Base-by-base conservation (phyloP, 2,888 invertebrate species). In the Pseudococcus viburni region DNA sequence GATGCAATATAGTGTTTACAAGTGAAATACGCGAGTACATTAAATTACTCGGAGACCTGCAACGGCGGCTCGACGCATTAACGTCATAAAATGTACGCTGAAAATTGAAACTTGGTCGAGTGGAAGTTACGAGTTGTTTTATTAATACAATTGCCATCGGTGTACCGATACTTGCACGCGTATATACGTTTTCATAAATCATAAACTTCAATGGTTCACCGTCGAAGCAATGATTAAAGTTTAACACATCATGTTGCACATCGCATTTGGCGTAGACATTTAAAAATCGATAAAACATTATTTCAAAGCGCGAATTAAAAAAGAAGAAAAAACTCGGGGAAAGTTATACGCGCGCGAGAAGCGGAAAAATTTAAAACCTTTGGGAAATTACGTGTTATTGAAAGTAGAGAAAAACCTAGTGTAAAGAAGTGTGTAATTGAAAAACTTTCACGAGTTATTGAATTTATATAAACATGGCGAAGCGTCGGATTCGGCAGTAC, bases 331-430 rank as follows among this genome's bases (percentile, higher is more conserved):
- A 33, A 33, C 8, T 1, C n/a, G 8, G 17, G 80, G 42, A 80
- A 42, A 80, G 26, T 80, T 42, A 19, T 33, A 33, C 17, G 80
- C 46, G 42, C 17, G 80, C 80, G 42, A 80, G n/a, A 46, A 80
- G 46, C 42, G n/a, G 80, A 80, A 80, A 73, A 73, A 33, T 80
- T 42, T 80, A 42, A 80, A 80, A 80, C 80, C 80, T 80, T 46
- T 80, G 80, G 80, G 80, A 80, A 80, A 80, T 80, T 80, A 80
- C 80, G 80, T 80, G 42, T 80, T 80, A 77, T 77, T 77, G 77
- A 77, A 77, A 77, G 77, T 39, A 39, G 8, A 77, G 42, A 80
- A 80, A 42, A 80, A 80, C 15, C 80, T 42, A 33, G 26, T 33
- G 80, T 80, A 80, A 80, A 80, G 42, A 80, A 80, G 80, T 80